phyloP scores from a whole-genome alignment of 2,888 invertebrate genomes.

The Anthophora plumipes region DNA sequence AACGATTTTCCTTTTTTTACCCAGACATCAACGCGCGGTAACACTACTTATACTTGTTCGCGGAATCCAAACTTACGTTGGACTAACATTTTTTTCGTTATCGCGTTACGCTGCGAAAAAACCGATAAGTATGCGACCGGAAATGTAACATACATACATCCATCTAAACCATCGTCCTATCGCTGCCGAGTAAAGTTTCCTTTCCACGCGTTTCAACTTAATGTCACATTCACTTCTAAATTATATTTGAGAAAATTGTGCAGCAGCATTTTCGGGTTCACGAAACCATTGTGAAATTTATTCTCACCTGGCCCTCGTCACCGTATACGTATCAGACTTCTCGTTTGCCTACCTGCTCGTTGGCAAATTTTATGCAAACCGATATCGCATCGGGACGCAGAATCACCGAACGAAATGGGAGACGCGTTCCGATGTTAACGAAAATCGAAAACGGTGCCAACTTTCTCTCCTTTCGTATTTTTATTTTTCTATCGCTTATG shows the following conservation, averaged over 20 bases:
- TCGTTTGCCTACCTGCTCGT: slow-evolving; percentile 1
- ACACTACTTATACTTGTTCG: neutral
- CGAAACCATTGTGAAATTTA: no score
- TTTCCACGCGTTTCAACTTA: neutral
- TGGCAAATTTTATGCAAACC: slow-evolving; percentile 2
- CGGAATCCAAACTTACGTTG: slow-evolving; percentile 5
- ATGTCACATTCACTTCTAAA: neutral
- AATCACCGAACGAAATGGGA: no score
- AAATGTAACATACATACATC: slow-evolving; percentile 43
- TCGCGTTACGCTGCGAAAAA: slow-evolving; percentile 32
- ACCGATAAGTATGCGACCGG: slow-evolving; percentile 62
- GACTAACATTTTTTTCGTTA: slow-evolving; percentile 13
- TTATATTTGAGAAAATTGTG: neutral
- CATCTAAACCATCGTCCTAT: slow-evolving; percentile 37
- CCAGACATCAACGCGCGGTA: no score
- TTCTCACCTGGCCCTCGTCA: no score
- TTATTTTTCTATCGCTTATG: neutral
- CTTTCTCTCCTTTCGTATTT: neutral
- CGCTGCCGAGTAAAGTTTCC: neutral
- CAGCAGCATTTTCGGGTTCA: no score
- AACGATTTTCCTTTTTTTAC: no score
- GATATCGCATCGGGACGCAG: no score
- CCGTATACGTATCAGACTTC: no score
- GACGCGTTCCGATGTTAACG: neutral
- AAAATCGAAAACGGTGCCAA: neutral